These are phyloP conservation scores for Scaptomyza pallida DNA, from an alignment of 1,140 invertebrate species.

Conservation along the genomic window DNA sequence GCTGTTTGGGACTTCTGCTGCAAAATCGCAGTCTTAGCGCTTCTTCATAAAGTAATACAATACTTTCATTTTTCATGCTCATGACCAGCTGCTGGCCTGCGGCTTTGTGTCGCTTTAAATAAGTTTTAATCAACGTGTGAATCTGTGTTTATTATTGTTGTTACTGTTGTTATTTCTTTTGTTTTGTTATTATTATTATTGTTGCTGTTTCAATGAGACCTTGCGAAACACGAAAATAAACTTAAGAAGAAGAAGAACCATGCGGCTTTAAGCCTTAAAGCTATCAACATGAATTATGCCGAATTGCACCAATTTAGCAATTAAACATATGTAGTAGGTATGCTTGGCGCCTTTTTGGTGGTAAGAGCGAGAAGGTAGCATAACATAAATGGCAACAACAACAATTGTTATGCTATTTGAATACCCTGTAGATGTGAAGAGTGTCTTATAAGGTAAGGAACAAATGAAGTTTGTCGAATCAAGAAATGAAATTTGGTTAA, in stretches of 20 bases:
- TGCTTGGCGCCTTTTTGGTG: constrained; percentile 17
- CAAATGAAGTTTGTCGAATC: too few species aligned
- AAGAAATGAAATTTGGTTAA: constrained; percentile 4
- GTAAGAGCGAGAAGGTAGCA: constrained; percentile 46
- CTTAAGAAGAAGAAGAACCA: constrained; percentile 23
- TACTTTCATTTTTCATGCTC: constrained; percentile 68
- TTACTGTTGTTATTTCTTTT: constrained; percentile 17
- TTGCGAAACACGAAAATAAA: constrained; percentile 53
- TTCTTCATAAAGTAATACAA: constrained; percentile 25
- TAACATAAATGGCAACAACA: constrained; percentile 68
- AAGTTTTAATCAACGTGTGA: constrained; percentile 72
- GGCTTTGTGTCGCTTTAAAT: constrained; percentile 43
- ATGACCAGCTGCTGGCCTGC: constrained; percentile 31
- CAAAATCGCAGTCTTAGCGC: constrained; percentile 2
- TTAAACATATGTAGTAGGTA: constrained; percentile 69
- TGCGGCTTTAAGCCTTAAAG: constrained; percentile 16
- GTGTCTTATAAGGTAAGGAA: too few species aligned
- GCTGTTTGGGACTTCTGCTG: not conserved
- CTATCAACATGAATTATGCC: constrained; percentile 74
- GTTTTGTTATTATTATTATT: constrained; percentile 20
- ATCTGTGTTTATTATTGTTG: constrained; percentile 40
- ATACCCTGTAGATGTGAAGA: not conserved
- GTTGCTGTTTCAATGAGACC: constrained; percentile 57
- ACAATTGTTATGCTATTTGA: constrained; percentile 33
- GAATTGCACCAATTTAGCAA: constrained; percentile 81